These are phyloP conservation scores for Autographa gamma DNA, from an alignment of 2,888 invertebrate species.

Conservation along the genomic window DNA sequence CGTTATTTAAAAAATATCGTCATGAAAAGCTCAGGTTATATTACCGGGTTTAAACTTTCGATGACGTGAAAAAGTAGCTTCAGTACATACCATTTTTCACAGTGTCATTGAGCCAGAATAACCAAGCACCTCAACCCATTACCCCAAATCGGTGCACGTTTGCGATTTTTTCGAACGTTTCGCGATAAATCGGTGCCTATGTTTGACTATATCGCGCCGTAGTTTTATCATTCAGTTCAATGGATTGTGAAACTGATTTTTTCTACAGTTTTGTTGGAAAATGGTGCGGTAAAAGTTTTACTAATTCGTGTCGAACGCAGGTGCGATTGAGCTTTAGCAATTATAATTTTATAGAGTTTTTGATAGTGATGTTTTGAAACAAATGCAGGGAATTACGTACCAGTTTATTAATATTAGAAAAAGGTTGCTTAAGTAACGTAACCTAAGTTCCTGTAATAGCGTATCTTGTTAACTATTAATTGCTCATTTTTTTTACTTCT, in stretches of 20 bases:
- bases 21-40: neutral
- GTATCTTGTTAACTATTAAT: too few relatives aligned
- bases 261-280: slow-evolving; percentile 33
- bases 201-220: slow-evolving; percentile 47
- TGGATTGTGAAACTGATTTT: slow-evolving; percentile 67
- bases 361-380: neutral
- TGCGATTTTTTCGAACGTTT: slow-evolving; percentile 37
- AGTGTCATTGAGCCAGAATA: slow-evolving; percentile 30
- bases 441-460: too few relatives aligned
- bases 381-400: too few relatives aligned
- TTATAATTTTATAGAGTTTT: slow-evolving; percentile 26
- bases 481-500: too few relatives aligned
- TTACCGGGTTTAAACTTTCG: neutral
- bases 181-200: slow-evolving; percentile 40
- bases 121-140: slow-evolving; percentile 39
- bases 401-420: too few relatives aligned
- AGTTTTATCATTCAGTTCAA: slow-evolving; percentile 70
- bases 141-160: slow-evolving; percentile 30
- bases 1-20: neutral
- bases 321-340: slow-evolving; percentile 50
- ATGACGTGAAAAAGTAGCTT: slow-evolving; percentile 3
- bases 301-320: slow-evolving; percentile 50
- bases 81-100: slow-evolving; percentile 28
- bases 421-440: too few relatives aligned
- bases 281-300: slow-evolving; percentile 25